Conservation (phyloP, 2,888 invertebrate species). For the Mactromeris polynyma region DNA sequence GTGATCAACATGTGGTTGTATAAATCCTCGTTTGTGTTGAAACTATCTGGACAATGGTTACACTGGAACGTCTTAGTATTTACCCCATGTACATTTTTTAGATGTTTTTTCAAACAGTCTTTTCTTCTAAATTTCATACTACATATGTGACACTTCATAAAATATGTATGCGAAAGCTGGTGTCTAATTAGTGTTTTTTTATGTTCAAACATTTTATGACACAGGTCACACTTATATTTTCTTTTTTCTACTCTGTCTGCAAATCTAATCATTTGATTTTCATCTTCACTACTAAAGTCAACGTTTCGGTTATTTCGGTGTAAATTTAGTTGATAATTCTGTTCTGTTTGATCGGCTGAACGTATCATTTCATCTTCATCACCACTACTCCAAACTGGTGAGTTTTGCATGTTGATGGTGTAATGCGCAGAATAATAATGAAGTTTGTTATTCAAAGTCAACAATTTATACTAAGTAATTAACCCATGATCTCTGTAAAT, state of each 20-base stretch:
- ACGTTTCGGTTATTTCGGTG: too few species aligned
- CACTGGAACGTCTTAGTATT: too few species aligned
- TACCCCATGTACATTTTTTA: too few species aligned
- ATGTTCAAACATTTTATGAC: too few species aligned
- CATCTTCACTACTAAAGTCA: constrained; percentile 32
- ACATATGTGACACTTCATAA: constrained; percentile 12
- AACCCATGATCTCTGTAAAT: not conserved
- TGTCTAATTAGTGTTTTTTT: too few species aligned
- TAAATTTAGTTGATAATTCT: not conserved
- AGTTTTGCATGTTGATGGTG: not conserved
- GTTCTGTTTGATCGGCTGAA: constrained; percentile 1
- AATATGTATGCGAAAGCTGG: constrained; percentile 34
- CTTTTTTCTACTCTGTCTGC: too few species aligned
- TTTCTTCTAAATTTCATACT: constrained; percentile 24
- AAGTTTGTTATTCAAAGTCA: not conserved
- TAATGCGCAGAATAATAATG: not conserved
- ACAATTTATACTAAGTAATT: constrained; percentile 11
- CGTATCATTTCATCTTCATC: constrained; percentile 23
- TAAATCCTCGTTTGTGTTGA: too few species aligned
- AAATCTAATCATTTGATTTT: constrained; percentile 32
- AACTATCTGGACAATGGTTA: too few species aligned
- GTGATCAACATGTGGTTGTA: too few species aligned
- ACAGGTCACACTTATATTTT: too few species aligned
- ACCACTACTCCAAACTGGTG: constrained; percentile 15
- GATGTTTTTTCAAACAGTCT: constrained; percentile 17